These are phyloP conservation scores for Xenus cinereus DNA, from an alignment of 2,113 vertebrate species.

Conservation along the genomic window DNA sequence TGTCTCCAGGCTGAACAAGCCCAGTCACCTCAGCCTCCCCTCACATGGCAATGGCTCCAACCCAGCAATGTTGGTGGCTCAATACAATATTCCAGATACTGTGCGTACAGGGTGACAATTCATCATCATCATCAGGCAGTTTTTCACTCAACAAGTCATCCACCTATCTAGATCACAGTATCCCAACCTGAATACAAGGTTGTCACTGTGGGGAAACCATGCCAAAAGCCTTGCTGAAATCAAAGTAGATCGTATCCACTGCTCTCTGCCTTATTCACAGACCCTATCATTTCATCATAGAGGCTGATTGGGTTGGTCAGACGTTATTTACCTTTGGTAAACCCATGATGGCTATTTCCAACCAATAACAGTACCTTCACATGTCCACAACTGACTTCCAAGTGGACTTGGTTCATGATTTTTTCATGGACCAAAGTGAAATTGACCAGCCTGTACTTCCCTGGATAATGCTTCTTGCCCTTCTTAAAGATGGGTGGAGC, in stretches of 20 bases:
- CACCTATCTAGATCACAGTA: not conserved
- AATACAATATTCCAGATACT: not conserved
- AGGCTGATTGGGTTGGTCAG: not conserved
- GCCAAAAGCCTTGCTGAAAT: not conserved
- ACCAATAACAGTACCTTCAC: not conserved
- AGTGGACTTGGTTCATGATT: not conserved
- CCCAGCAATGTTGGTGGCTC: not conserved
- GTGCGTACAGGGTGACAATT: not conserved
- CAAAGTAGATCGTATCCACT: not conserved
- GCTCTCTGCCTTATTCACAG: not conserved
- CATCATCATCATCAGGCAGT: not conserved
- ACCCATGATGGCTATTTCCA: not conserved
- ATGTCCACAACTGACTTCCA: not conserved
- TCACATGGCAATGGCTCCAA: fast-evolving
- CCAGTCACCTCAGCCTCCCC: not conserved
- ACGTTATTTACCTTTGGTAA: not conserved
- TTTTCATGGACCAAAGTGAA: not conserved
- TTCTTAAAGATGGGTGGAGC: not conserved
- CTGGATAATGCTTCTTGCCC: not conserved
- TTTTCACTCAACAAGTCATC: not conserved
- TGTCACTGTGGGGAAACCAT: not conserved
- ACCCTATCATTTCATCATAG: not conserved
- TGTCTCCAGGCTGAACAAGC: not conserved
- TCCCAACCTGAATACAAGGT: not conserved
- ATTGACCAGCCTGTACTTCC: not conserved